Evolutionary conservation across 2,113 vertebrate genomes (phyloP).

Genomic region (Oncorhynchus nerka): DNA sequence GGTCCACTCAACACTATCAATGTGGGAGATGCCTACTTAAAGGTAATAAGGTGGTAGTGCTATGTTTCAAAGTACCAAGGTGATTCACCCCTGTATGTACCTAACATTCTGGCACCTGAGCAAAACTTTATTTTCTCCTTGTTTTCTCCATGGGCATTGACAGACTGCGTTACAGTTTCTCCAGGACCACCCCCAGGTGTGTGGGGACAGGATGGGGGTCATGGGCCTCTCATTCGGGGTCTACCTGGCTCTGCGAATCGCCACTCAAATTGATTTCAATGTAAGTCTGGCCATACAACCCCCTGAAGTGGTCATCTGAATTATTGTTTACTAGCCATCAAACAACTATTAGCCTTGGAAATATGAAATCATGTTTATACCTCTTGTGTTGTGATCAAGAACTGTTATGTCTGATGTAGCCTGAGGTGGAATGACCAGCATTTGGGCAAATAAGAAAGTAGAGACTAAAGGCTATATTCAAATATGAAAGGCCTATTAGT

Average conservation of each 20-base stretch:
- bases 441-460: constrained; percentile 54
- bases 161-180: constrained; percentile 63
- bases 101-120: not conserved
- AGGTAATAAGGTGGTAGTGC: constrained; percentile 35
- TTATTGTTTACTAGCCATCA: not conserved
- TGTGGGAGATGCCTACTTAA: constrained; percentile 59
- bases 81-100: constrained; percentile 3
- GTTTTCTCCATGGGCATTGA: constrained; percentile 7
- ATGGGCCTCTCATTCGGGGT: constrained; percentile 61
- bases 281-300: constrained; percentile 34
- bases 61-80: not conserved
- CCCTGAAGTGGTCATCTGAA: not conserved
- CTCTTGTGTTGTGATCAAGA: not conserved
- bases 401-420: not conserved
- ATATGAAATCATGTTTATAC: not conserved
- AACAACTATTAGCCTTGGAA: not conserved
- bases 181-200: constrained; percentile 56
- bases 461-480: not conserved
- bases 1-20: constrained; percentile 36
- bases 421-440: constrained; percentile 23
- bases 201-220: constrained; percentile 56
- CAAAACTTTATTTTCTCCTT: not conserved
- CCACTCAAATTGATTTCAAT: constrained; percentile 32
- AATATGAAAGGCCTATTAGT: not conserved
- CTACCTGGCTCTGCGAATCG: constrained; percentile 48